These are phyloP conservation scores for Tamias sibiricus DNA, from an alignment of 2,113 vertebrate species.

Conservation along the genomic window DNA sequence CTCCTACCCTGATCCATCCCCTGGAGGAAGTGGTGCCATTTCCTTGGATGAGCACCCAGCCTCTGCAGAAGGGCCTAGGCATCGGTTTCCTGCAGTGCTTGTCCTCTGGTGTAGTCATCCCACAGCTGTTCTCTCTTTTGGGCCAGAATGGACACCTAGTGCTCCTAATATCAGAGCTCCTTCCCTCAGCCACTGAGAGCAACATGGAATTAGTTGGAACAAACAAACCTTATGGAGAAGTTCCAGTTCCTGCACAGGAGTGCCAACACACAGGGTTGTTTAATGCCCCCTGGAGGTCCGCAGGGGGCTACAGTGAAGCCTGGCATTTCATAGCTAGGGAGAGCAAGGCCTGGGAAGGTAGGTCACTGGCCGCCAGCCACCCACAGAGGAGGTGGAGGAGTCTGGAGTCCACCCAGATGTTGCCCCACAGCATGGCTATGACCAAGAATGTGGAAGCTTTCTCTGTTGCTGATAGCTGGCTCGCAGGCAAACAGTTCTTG, in stretches of 20 bases:
- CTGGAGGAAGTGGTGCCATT: neutral
- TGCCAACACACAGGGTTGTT: neutral
- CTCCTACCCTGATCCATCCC: neutral
- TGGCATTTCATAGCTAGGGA: neutral
- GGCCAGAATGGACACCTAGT: neutral
- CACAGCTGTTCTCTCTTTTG: neutral
- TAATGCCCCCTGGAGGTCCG: neutral
- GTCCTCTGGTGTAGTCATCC: neutral
- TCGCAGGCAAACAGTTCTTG: neutral
- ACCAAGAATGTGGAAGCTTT: neutral
- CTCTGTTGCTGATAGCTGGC: neutral
- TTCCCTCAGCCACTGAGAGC: neutral
- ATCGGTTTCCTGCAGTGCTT: neutral
- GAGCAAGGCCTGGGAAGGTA: neutral
- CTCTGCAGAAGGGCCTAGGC: neutral
- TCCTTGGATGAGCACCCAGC: neutral
- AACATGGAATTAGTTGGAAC: neutral
- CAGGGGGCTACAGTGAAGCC: neutral
- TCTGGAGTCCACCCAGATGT: neutral
- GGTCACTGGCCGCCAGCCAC: neutral
- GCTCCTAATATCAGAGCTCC: neutral
- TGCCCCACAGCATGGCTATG: neutral
- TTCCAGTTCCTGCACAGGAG: neutral
- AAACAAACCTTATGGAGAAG: neutral
- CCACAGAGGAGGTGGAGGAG: neutral